Evolutionary conservation across 1,140 invertebrate genomes (phyloP).

Genomic region (Dolichoris vasculosae): DNA sequence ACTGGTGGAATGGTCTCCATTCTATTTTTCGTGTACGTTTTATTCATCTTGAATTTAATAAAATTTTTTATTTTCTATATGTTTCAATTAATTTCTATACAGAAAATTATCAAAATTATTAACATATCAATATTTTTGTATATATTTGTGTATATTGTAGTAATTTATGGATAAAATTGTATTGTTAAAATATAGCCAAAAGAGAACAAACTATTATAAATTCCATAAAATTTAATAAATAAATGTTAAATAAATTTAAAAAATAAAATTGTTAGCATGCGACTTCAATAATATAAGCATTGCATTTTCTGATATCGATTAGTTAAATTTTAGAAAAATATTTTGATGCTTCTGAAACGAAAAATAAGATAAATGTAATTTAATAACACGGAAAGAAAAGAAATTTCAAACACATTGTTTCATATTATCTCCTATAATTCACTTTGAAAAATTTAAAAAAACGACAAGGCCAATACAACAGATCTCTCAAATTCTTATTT

Average conservation of each 20-base stretch:
- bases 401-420: constrained; percentile 28
- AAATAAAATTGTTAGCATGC: too few species aligned
- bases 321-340: neutral
- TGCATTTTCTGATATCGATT: neutral
- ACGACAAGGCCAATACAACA: neutral
- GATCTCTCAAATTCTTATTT: constrained; percentile 44
- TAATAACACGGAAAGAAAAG: constrained; percentile 17
- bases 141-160: too few species aligned
- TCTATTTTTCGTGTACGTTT: neutral
- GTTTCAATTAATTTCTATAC: too few species aligned
- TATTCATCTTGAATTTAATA: neutral
- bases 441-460: constrained; percentile 10
- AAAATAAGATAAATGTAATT: constrained; percentile 4
- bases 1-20: neutral
- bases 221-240: too few species aligned
- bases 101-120: too few species aligned
- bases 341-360: neutral
- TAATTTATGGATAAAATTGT: too few species aligned
- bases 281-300: too few species aligned
- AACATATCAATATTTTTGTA: too few species aligned
- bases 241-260: too few species aligned
- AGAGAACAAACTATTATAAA: too few species aligned
- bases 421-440: constrained; percentile 44
- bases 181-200: too few species aligned
- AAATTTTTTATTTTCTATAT: neutral